Evolutionary conservation across 2,113 vertebrate genomes (phyloP), one percentile per base, ranked within the genome.

Genomic region (Tragelaphus scriptus): DNA sequence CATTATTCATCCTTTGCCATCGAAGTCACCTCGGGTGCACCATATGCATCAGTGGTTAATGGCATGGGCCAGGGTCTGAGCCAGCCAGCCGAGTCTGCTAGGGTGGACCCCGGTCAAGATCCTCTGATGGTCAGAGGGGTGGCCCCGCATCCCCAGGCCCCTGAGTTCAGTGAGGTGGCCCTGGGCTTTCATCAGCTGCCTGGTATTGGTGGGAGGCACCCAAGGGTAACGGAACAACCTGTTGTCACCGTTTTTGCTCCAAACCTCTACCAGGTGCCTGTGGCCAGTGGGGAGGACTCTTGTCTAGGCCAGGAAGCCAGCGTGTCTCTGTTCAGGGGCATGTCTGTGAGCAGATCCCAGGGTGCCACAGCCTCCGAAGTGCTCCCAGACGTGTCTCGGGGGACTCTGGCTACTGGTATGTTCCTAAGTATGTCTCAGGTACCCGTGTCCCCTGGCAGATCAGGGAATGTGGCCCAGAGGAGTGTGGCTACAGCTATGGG

Each of bases 41-140:
- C 53, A 1, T 32, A 32, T 1, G n/a, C 88, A 0, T 6, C 23
- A 7, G 47, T 14, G 32, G 8, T 4, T 12, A 4, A 25, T 0
- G 12, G 36, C 44, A 0, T 2, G 32, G 61, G 3, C 51, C 79
- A 1, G 47, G 82, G 28, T 53, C 86, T 25, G 40, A 59, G 32
- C n/a, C 88, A 51, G 85, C 9, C 65, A 7, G 40, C 56, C 0
- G 30, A 53, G 32, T 81, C 26, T 1, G 11, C 36, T 2, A 17
- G 11, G 44, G 5, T 40, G 63, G 30, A 19, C 9, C 58, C 12
- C 0, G 4, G 21, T 65, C 85, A 23, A 4, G 49, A 55, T 16
- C 17, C 71, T 6, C 17, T 21, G n/a, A 28, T 8, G 32, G 25
- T 8, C 13, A 3, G 5, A 1, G 26, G 28, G 19, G 11, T 10